Evolutionary conservation across 1,140 invertebrate species (phyloP).

Genomic region (Melitaea cinxia): DNA sequence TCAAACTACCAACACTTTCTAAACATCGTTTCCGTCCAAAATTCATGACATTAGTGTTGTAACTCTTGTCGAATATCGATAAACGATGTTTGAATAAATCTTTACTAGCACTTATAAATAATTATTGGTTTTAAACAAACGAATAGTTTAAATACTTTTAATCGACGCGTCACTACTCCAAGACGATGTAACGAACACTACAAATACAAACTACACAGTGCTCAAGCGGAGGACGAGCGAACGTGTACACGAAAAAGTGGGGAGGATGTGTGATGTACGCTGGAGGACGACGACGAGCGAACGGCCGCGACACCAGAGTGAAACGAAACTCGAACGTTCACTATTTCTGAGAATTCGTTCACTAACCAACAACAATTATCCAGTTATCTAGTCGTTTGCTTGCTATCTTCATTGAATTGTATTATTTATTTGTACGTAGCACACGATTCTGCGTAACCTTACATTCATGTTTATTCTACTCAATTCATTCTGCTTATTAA

Average conservation of each 20-base stretch:
- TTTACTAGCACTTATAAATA: background rate
- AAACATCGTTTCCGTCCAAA: background rate
- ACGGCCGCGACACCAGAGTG: conserved; percentile 38
- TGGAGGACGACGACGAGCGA: conserved; percentile 36
- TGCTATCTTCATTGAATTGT: conserved; percentile 55
- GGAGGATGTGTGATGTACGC: conserved; percentile 41
- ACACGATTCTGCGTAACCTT: conserved; percentile 49
- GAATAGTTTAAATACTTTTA: background rate
- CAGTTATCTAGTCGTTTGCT: conserved; percentile 62
- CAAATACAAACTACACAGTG: background rate
- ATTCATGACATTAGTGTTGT: conserved; percentile 14
- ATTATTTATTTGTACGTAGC: conserved; percentile 39
- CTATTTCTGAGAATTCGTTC: conserved; percentile 72
- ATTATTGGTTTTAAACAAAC: background rate
- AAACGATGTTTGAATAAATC: too few species aligned
- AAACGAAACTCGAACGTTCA: conserved; percentile 66
- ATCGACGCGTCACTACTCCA: conserved; percentile 21
- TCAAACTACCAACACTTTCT: background rate
- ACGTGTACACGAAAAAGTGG: conserved; percentile 36
- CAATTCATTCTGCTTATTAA: conserved; percentile 31
- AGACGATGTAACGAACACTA: conserved; percentile 31
- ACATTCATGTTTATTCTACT: conserved; percentile 41
- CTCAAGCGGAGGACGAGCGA: background rate
- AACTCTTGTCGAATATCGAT: too few species aligned
- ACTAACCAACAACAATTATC: conserved; percentile 58